Percentiles rank a stretch among this genome's conserved stretches.
phyloP scores from a whole-genome alignment of 2,888 invertebrate species.

The Germaria angustata region DNA sequence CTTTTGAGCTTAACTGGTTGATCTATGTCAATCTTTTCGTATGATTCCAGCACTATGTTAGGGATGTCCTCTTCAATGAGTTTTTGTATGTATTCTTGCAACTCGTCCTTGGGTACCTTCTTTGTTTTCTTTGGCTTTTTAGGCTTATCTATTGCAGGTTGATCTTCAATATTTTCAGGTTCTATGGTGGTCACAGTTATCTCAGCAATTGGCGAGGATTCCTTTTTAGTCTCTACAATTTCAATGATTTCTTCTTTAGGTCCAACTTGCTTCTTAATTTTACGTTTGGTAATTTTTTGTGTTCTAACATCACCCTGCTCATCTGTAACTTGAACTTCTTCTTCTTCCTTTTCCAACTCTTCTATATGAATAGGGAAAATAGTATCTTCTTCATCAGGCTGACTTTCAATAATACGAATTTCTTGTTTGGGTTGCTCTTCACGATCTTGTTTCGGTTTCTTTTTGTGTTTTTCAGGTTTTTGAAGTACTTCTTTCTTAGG shows the following conservation, averaged over 20 bases:
- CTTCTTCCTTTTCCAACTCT: constrained; percentile 58
- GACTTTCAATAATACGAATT: constrained; percentile 51
- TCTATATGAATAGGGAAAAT: constrained; percentile 49
- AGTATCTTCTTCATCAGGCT: constrained; percentile 63
- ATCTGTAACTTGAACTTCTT: constrained; percentile 66
- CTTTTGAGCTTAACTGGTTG: constrained; percentile 55
- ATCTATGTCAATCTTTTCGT: constrained; percentile 79
- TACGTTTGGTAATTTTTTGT: constrained; percentile 75
- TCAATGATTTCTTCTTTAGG: constrained; percentile 80
- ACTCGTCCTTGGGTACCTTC: constrained; percentile 75
- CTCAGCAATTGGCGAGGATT: constrained; percentile 68
- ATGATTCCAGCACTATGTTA: constrained; percentile 79
- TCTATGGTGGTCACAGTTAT: constrained; percentile 52
- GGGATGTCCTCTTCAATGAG: constrained; percentile 78
- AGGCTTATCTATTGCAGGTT: constrained; percentile 71
- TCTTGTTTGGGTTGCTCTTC: constrained; percentile 62
- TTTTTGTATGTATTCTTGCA: constrained; percentile 77
- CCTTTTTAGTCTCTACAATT: constrained; percentile 78
- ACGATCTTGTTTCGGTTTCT: constrained; percentile 69
- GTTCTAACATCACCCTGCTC: constrained; percentile 74
- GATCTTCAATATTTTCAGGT: constrained; percentile 50
- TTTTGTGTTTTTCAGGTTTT: constrained; percentile 67
- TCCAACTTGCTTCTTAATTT: constrained; percentile 79
- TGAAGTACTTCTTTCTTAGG: constrained; percentile 65
- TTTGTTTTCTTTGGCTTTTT: constrained; percentile 66